phyloP scores from a whole-genome alignment of 2,113 vertebrate species.

The Apaloderma vittatum region DNA sequence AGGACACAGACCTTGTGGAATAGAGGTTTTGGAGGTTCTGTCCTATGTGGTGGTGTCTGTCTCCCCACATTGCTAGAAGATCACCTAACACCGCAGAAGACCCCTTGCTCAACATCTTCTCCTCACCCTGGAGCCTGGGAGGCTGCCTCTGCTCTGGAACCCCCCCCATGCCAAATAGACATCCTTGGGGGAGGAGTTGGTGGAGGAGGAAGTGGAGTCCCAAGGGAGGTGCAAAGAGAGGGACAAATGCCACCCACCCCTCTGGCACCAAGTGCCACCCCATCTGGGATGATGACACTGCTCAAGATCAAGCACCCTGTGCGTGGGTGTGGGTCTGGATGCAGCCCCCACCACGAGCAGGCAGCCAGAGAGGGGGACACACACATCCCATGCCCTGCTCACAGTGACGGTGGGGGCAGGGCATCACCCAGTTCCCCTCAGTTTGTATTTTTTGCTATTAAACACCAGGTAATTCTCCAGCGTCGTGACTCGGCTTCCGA shows the following conservation, averaged over 20 bases:
- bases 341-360: background rate
- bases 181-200: background rate
- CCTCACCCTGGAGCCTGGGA: background rate
- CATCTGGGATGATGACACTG: too few species aligned
- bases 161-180: background rate
- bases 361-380: background rate
- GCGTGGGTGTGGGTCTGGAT: background rate
- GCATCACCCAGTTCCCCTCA: background rate
- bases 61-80: slow-evolving; percentile 66
- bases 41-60: rapidly evolving
- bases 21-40: rapidly evolving
- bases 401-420: background rate
- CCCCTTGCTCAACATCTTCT: background rate
- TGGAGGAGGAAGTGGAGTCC: too few species aligned
- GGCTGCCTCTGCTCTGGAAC: slow-evolving; percentile 16
- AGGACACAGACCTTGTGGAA: too few species aligned
- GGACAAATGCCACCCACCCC: background rate
- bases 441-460: slow-evolving; percentile 4
- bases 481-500: background rate
- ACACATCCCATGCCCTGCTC: background rate
- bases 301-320: background rate
- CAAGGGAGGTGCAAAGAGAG: background rate
- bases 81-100: background rate
- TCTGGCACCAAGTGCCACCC: background rate
- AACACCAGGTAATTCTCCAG: slow-evolving; percentile 9